These are phyloP conservation scores for Callithrix jacchus DNA, from an alignment of 2,113 vertebrate species.

Conservation along the genomic window DNA sequence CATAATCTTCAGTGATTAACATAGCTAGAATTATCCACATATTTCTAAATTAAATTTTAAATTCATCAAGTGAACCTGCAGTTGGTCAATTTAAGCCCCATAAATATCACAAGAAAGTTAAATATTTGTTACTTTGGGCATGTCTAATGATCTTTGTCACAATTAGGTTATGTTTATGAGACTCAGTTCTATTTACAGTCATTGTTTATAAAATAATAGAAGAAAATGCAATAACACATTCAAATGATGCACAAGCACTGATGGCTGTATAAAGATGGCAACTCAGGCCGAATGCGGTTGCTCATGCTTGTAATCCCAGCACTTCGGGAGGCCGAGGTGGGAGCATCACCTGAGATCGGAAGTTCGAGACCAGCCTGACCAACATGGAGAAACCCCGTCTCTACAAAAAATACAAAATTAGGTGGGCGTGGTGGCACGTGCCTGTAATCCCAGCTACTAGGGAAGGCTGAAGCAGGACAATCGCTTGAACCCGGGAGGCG, in stretches of 20 bases:
- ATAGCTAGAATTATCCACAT: background rate
- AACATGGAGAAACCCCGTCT: no score
- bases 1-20: background rate
- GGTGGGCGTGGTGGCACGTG: no score
- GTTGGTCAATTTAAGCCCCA: background rate
- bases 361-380: no score
- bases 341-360: no score
- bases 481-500: no score
- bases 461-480: no score
- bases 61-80: background rate
- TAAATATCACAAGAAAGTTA: constrained; percentile 27
- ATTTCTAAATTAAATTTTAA: constrained; percentile 49
- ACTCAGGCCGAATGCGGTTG: no score
- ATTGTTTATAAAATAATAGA: constrained; percentile 36
- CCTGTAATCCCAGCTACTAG: no score
- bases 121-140: background rate
- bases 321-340: no score
- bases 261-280: background rate
- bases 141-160: background rate
- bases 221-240: constrained; percentile 4
- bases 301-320: no score
- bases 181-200: background rate
- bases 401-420: no score
- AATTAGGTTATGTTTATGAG: background rate
- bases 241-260: background rate